Evolutionary conservation across 2,113 vertebrate genomes (phyloP), one percentile per base, ranked within the genome.

Genomic region (Carassius auratus): DNA sequence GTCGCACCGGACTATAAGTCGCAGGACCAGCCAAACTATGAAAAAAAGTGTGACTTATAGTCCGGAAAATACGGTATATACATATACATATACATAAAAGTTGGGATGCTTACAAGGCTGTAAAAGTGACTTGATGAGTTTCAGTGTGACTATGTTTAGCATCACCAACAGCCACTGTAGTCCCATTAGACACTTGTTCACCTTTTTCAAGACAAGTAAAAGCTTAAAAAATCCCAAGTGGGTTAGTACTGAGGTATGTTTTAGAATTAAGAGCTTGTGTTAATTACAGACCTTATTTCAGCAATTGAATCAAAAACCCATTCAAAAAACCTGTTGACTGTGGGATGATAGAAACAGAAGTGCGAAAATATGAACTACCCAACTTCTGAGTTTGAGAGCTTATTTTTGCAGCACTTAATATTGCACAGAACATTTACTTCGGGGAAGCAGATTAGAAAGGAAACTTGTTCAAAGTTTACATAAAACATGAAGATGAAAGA

Each of bases 391-490:
- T 68, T 69, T 69, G 36, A 69, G 66, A 6, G 33, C 15, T 38
- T 8, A 68, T 36, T 68, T 17, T 69, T 69, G 15, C 66, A 36
- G 66, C 66, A 69, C 15, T 69, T 69, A 21, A 69, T 69, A 69
- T 69, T 38, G 30, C 33, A 69, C 66, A 19, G 52, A 5, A 59
- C 38, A 23, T 61, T 61, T 61, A 61, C 57, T 61, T 61, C n/a
- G 57, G 9, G 57, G 19, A n/a, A n/a, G 48, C 26, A 71, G 30
- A 82, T 23, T 30, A 17, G 23, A 76, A 13, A 76, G 74, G 33
- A 23, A 79, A 79, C 57, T 13, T 79, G 57, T 79, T 79, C 21
- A 79, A 61, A 23, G 21, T 62, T 62, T 62, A 62, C 8, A 42
- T 79, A 21, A 61, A 26, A 73, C 21, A n/a, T 8, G 0, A 33